phyloP scores from a whole-genome alignment of 2,888 invertebrate species.

The Imbricaverruca yamaguchii region DNA sequence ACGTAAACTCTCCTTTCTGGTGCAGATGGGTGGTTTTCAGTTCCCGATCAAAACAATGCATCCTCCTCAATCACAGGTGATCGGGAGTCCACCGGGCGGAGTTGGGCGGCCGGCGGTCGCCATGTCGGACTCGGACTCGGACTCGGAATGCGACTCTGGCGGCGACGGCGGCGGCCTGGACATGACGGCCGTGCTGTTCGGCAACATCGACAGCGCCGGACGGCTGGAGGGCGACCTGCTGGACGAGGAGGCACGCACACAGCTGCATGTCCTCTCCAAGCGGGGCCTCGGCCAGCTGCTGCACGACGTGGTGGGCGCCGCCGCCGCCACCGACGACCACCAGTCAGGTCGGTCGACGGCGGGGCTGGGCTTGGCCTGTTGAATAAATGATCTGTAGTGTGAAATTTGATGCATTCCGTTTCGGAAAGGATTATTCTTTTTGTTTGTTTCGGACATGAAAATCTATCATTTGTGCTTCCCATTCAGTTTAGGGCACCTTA shows the following conservation, averaged over 20 bases:
- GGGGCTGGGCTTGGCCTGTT: conserved; percentile 24
- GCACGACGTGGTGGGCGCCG: conserved; percentile 61
- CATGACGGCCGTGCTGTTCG: conserved; percentile 65
- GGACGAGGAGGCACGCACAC: conserved; percentile 75
- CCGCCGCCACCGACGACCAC: conserved; percentile 33
- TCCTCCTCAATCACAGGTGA: no score
- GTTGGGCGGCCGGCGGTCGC: not conserved
- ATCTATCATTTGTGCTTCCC: no score
- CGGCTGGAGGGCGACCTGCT: conserved; percentile 79
- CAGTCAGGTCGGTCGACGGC: conserved; percentile 31
- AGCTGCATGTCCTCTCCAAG: conserved; percentile 66
- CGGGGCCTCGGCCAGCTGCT: conserved; percentile 72
- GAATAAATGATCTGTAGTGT: no score
- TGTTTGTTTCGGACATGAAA: no score
- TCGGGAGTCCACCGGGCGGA: not conserved
- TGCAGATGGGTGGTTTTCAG: no score
- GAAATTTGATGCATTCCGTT: no score
- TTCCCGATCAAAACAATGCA: no score
- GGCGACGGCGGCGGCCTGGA: conserved; percentile 46
- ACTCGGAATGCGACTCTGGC: conserved; percentile 36
- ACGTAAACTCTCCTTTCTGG: no score
- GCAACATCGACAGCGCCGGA: conserved; percentile 80
- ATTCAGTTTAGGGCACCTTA: no score
- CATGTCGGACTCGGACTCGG: conserved; percentile 29
- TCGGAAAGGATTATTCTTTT: no score